phyloP scores from a whole-genome alignment of 2,797 vertebrate genomes.

The Sphenodon punctatus region DNA sequence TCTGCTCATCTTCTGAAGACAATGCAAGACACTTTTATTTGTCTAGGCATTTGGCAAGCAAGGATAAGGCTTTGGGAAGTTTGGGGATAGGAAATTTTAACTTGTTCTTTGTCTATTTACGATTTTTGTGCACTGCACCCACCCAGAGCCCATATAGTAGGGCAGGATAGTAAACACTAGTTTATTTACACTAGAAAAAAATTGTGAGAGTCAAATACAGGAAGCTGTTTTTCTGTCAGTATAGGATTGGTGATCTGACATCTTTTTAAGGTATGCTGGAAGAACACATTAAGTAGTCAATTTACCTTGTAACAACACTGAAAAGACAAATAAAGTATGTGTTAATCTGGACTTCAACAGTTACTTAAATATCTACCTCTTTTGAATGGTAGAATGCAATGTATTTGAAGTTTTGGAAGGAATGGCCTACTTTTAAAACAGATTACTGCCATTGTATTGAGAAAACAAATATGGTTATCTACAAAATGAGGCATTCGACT shows the following conservation, averaged over 20 bases:
- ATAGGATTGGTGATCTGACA: neutral
- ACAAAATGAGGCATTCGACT: constrained; percentile 54
- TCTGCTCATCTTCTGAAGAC: too few species aligned
- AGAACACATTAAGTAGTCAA: neutral
- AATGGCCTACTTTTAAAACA: constrained; percentile 38
- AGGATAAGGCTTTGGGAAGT: too few species aligned
- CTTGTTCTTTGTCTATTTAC: too few species aligned
- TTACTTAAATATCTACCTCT: neutral
- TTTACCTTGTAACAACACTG: neutral
- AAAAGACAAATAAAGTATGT: constrained; percentile 40
- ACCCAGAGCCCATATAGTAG: too few species aligned
- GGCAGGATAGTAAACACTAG: too few species aligned
- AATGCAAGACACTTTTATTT: too few species aligned
- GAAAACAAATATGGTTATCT: constrained; percentile 56
- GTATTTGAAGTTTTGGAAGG: constrained; percentile 52
- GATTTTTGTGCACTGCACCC: too few species aligned
- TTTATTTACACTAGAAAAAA: too few species aligned
- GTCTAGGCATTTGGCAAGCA: too few species aligned
- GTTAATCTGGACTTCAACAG: constrained; percentile 21
- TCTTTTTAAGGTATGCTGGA: neutral
- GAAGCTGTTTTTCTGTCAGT: neutral
- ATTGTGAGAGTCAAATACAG: neutral
- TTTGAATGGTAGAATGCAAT: constrained; percentile 36
- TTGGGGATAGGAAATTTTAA: too few species aligned
- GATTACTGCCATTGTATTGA: constrained; percentile 47